Base-by-base conservation (phyloP, 2,797 vertebrate genomes). In the Pantherophis alleghaniensis region DNA sequence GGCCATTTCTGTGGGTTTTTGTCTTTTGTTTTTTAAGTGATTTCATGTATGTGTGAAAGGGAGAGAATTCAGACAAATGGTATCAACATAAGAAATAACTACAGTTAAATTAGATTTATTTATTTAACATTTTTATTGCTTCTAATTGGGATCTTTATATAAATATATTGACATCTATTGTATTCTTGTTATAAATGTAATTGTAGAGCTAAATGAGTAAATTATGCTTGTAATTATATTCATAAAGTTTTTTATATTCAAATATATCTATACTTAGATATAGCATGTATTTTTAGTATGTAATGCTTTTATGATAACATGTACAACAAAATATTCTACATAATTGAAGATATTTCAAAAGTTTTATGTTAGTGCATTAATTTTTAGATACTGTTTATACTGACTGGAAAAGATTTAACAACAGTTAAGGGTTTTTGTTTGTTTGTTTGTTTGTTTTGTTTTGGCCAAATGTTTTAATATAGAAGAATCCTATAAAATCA, bases 101-200 rank as follows among this genome's bases (percentile, higher is more conserved):
- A 95, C 95, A 96, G 96, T 96, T 96, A 97, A 97, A 96, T 94
- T 91, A 57, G 63, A 53, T 91, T 93, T 94, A 94, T 24, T 47
- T 42, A 83, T 47, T 93, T 97, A 7, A 51, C 92, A 83, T 97
- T 97, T 96, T 95, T 91, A 93, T 88, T 93, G 47, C 96, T 96
- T 61, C 91, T 96, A 96, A 97, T 96, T 97, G 95, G 94, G 79
- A 97, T 96, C 94, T 97, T 96, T 97, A 95, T 96, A 96, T 97
- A 97, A 97, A 98, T 97, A 97, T 42, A 96, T 96, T 91, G 42
- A 55, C 28, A 11, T 97, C 96, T 97, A 95, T 97, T 98, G 97
- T 97, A 90, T 96, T 96, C 96, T 97, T 97, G 97, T 98, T 98
- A 97, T 97, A 97, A 98, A 97, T 96, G 95, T 97, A 97, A 98